Base-by-base conservation (phyloP, 2,888 invertebrate species). In the Caenorhabditis drosophilae region DNA sequence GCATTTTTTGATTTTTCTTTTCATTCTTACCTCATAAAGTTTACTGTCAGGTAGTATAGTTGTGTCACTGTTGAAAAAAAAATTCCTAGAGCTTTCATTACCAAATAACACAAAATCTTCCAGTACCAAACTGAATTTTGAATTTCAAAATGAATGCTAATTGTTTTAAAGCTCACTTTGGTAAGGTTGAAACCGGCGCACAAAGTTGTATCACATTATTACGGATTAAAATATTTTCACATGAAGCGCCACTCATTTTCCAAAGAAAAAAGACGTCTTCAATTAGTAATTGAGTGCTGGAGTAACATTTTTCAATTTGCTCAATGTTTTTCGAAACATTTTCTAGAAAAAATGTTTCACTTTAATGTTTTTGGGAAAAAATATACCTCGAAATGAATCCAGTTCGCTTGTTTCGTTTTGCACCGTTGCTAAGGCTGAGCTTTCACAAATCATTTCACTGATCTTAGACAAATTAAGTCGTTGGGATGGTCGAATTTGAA, bases 221-320 rank as follows among this genome's bases (percentile, higher is more conserved):
- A 82, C 91, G 92, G 82, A 92, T 92, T 31, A 97, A 86, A 84
- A 93, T 93, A 0, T 90, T 51, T 48, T 73, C 73, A 2, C 58
- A 49, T 15, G 60, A 38, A 12, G 60, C 56, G 9, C 97, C 97
- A 18, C 96, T 92, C 56, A 97, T 84, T 84, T 92, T 91, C 97
- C 97, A 97, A 85, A 94, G 89, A 84, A 93, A 91, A 84, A 94
- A 97, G 25, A 94, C 87, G 82, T 93, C 92, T 67, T 90, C 89
- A 69, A 95, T 86, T 12, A 53, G 40, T 26, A 57, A 16, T 9
- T 57, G 46, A 7, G 44, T 18, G 22, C 22, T 6, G 15, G 20
- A 16, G 15, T 25, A 44, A 23, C 44, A 44, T 25, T n/a, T 23
- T n/a, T n/a, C n/a, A n/a, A n/a, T n/a, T n/a, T n/a, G n/a, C n/a